phyloP scores from a whole-genome alignment of 2,888 invertebrate genomes.

The Synanthedon vespiformis region DNA sequence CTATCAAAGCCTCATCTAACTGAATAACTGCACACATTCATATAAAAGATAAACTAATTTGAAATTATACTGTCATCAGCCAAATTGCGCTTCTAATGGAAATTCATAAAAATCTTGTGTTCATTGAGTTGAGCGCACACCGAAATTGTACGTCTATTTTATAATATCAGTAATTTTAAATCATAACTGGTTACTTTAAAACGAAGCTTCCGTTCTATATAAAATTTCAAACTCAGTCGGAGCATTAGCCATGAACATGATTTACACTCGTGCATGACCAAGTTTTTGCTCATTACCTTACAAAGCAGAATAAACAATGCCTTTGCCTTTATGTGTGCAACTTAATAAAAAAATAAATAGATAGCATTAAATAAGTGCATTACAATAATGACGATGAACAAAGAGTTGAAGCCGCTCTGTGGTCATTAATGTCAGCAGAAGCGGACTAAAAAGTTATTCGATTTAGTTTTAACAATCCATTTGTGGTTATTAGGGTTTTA shows the following conservation, averaged over 20 bases:
- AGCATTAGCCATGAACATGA: not conserved
- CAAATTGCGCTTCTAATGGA: not conserved
- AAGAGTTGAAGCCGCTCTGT: conserved; percentile 15
- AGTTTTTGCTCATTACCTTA: conserved; percentile 33
- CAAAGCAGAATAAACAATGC: conserved; percentile 17
- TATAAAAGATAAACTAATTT: no score
- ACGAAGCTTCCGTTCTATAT: not conserved
- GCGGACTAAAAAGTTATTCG: conserved; percentile 11
- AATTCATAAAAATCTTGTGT: not conserved
- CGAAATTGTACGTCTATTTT: not conserved
- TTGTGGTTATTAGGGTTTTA: conserved; percentile 11
- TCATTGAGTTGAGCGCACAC: not conserved
- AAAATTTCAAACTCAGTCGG: not conserved
- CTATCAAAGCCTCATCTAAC: no score
- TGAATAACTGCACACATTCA: no score
- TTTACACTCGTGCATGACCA: conserved; percentile 10
- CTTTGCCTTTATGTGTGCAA: conserved; percentile 7
- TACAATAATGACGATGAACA: conserved; percentile 27
- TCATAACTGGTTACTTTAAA: not conserved
- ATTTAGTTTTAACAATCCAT: conserved; percentile 5
- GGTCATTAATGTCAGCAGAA: conserved; percentile 17
- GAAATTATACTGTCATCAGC: no score
- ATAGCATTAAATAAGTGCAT: conserved; percentile 22
- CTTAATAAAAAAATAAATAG: conserved; percentile 29
- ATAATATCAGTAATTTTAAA: not conserved